These are phyloP conservation scores for Lordiphosa andalusiaca DNA, from an alignment of 2,888 invertebrate genomes.

Conservation along the genomic window DNA sequence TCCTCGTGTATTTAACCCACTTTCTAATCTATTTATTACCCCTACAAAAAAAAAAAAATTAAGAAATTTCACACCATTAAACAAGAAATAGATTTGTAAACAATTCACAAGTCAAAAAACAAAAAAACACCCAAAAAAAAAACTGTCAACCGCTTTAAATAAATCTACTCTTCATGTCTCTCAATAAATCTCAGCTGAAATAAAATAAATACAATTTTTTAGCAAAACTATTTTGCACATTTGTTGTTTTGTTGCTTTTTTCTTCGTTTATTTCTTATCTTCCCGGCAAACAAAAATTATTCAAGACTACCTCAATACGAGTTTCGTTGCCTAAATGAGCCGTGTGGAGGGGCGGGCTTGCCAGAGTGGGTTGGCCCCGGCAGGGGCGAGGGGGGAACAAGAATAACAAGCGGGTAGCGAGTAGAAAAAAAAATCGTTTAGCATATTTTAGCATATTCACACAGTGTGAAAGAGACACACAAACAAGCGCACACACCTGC, in stretches of 20 bases:
- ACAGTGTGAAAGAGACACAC: conserved; percentile 26
- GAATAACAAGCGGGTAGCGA: conserved; percentile 32
- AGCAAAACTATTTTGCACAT: too few relatives aligned
- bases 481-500: conserved; percentile 15
- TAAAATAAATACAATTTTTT: conserved; percentile 36
- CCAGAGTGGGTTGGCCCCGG: neutral
- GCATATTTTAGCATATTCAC: conserved; percentile 65
- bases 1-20: too few relatives aligned
- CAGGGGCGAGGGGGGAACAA: conserved; percentile 16
- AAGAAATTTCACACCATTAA: too few relatives aligned
- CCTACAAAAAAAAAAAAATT: too few relatives aligned
- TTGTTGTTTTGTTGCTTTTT: conserved; percentile 2
- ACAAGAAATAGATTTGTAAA: neutral
- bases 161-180: conserved; percentile 53
- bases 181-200: conserved; percentile 62
- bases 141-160: conserved; percentile 54
- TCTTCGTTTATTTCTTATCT: conserved; percentile 22
- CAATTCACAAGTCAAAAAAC: conserved; percentile 49
- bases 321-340: conserved; percentile 67
- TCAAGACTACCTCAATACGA: conserved; percentile 73
- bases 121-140: conserved; percentile 12
- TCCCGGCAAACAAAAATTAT: conserved; percentile 41
- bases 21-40: too few relatives aligned
- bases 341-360: neutral
- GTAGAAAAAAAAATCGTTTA: conserved; percentile 53